Percentiles rank a stretch among this genome's conserved stretches.
Evolutionary conservation across 2,797 vertebrate genomes (phyloP).

Genomic region (Catharus ustulatus): DNA sequence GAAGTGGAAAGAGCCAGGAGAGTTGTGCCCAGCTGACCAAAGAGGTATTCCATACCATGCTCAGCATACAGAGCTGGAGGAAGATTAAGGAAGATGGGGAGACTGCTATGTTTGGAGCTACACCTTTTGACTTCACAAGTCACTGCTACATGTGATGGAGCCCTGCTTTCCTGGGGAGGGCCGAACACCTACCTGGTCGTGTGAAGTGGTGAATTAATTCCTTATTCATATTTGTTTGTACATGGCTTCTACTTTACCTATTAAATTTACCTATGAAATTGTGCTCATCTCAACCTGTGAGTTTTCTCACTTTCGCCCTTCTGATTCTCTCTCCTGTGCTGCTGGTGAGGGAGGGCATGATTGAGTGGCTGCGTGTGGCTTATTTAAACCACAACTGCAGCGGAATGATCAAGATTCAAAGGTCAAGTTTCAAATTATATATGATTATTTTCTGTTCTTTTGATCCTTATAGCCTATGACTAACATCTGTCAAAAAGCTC

Average conservation of each 20-base stretch:
- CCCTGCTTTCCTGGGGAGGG: neutral
- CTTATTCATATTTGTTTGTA: neutral
- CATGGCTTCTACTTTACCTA: neutral
- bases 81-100: neutral
- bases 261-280: neutral
- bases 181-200: neutral
- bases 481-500: neutral
- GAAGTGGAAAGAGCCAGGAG: rapidly evolving
- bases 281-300: neutral
- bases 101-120: neutral
- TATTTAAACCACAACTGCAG: neutral
- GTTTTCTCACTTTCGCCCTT: neutral
- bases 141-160: rapidly evolving
- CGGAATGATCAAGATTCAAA: neutral
- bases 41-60: too few relatives aligned
- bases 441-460: neutral
- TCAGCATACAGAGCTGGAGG: neutral
- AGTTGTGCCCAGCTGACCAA: neutral
- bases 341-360: neutral
- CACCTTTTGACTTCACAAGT: neutral
- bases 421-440: neutral
- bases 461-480: neutral
- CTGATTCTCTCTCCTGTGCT: neutral
- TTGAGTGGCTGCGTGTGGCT: neutral
- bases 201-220: neutral